Conservation (phyloP, 2,113 vertebrate species). For the Calyptomena viridis region DNA sequence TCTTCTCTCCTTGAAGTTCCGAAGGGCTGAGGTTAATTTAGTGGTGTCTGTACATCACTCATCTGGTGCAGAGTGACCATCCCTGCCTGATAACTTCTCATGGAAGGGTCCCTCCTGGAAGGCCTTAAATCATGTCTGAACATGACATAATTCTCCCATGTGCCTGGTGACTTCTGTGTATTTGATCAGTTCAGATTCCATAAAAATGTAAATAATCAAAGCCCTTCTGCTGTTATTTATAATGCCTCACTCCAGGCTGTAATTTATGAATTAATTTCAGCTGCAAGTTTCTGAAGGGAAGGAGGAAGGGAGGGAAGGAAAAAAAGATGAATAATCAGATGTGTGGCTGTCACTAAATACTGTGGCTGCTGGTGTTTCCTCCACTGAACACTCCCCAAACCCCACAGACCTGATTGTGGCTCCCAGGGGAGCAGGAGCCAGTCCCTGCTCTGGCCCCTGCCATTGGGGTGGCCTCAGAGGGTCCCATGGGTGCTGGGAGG, state of each 20-base stretch:
- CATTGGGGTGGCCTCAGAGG: accelerated
- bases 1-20: not conserved
- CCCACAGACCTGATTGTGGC: accelerated
- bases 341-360: slow-evolving; percentile 8
- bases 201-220: slow-evolving; percentile 83
- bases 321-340: slow-evolving; percentile 48
- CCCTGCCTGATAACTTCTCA: slow-evolving; percentile 41
- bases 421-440: not conserved
- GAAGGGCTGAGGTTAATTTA: not conserved
- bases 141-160: slow-evolving; percentile 72
- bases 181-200: slow-evolving; percentile 78
- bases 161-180: slow-evolving; percentile 66
- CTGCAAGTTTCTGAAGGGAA: slow-evolving; percentile 66
- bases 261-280: slow-evolving; percentile 80
- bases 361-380: not conserved
- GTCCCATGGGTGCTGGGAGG: accelerated
- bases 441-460: not conserved
- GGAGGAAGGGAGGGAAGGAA: slow-evolving; percentile 48
- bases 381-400: accelerated
- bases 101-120: slow-evolving; percentile 55
- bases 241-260: slow-evolving; percentile 62
- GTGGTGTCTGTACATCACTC: slow-evolving; percentile 23
- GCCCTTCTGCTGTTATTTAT: slow-evolving; percentile 76
- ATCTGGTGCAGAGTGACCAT: slow-evolving; percentile 52
- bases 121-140: slow-evolving; percentile 73